phyloP scores from a whole-genome alignment of 2,797 vertebrate species.

The Sternotherus odoratus region DNA sequence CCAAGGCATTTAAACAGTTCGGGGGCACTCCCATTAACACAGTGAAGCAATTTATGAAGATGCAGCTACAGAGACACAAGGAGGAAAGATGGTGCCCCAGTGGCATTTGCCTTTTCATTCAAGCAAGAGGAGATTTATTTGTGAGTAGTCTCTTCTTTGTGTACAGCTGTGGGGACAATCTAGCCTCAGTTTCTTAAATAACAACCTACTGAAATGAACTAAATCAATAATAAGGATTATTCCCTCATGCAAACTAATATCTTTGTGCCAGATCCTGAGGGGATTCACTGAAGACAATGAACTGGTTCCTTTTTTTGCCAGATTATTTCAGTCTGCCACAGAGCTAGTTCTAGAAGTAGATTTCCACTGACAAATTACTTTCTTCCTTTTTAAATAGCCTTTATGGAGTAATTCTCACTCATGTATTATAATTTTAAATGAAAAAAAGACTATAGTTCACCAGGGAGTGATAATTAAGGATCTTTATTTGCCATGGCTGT shows the following conservation, averaged over 20 bases:
- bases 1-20: fast-evolving
- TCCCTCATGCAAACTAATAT: not conserved
- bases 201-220: not conserved
- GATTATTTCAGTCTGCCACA: not conserved
- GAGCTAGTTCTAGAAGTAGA: not conserved
- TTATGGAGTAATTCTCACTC: not conserved
- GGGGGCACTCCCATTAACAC: not conserved
- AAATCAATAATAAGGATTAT: not conserved
- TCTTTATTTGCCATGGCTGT: not conserved
- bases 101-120: not conserved
- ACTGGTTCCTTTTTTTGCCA: not conserved
- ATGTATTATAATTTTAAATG: not conserved
- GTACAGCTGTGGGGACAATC: not conserved
- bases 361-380: not conserved
- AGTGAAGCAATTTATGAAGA: not conserved
- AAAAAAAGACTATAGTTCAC: not conserved
- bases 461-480: not conserved
- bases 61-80: not conserved
- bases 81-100: not conserved
- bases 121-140: not conserved
- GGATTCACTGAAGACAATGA: not conserved
- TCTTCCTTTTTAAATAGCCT: not conserved
- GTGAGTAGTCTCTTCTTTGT: not conserved
- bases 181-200: not conserved
- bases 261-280: not conserved